Evolutionary conservation across 2,797 vertebrate species (phyloP).

Genomic region (Poecilia gillii): DNA sequence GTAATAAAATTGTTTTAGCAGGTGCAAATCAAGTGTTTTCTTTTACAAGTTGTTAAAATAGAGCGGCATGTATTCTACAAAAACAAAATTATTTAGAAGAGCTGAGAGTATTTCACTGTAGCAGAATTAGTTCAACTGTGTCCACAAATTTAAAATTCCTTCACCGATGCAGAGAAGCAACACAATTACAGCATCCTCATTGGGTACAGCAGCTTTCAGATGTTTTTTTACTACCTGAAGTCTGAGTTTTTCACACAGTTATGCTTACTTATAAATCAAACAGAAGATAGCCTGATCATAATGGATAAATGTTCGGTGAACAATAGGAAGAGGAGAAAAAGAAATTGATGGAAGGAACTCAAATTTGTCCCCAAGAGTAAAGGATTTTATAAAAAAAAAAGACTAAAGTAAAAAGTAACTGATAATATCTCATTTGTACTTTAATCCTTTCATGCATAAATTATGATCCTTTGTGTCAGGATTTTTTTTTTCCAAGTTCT

Average conservation of each 20-base stretch:
- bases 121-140: not conserved
- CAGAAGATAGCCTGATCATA: not conserved
- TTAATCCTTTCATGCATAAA: not conserved
- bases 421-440: not conserved
- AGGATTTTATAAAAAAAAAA: not conserved
- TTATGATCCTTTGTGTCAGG: too few species aligned
- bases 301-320: slow-evolving; percentile 3
- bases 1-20: not conserved
- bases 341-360: slow-evolving; percentile 10
- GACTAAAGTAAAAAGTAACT: not conserved
- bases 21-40: too few species aligned
- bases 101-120: not conserved
- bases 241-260: slow-evolving; percentile 34
- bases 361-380: not conserved
- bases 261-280: slow-evolving; percentile 57
- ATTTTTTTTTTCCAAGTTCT: too few species aligned
- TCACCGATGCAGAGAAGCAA: slow-evolving; percentile 23
- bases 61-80: not conserved
- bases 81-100: not conserved
- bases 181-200: slow-evolving; percentile 22
- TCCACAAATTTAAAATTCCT: slow-evolving; percentile 2
- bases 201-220: slow-evolving; percentile 40
- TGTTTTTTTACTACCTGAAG: slow-evolving; percentile 50
- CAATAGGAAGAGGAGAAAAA: not conserved
- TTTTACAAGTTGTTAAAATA: not conserved